Percentiles rank a stretch among this genome's conserved stretches.
Evolutionary conservation across 1,140 invertebrate genomes (phyloP).

Genomic region (Neodiprion virginianus): DNA sequence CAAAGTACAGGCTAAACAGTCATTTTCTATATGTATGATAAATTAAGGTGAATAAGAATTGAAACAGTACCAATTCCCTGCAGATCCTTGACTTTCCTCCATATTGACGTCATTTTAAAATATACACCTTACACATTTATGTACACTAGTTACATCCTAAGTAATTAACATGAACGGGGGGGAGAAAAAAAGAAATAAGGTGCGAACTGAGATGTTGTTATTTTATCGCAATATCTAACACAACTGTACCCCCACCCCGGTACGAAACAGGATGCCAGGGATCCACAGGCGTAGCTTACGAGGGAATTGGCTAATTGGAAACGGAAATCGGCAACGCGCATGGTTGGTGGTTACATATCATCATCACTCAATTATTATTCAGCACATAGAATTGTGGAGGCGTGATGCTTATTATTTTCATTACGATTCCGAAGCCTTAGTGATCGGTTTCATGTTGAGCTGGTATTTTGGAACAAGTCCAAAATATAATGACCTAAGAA

Average conservation of each 20-base stretch:
- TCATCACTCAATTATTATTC: not conserved
- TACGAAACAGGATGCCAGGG: conserved; percentile 7
- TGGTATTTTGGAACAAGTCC: not conserved
- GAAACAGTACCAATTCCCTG: conserved; percentile 39
- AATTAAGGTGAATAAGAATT: not conserved
- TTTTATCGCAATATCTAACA: conserved; percentile 34
- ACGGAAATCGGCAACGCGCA: not conserved
- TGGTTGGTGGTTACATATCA: not conserved
- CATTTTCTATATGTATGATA: not conserved
- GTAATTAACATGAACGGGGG: not conserved
- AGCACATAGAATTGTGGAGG: not conserved
- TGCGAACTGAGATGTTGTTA: conserved; percentile 27
- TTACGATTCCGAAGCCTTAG: not conserved
- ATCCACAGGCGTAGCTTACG: not conserved
- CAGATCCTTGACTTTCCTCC: conserved; percentile 42
- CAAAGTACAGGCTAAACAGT: not conserved
- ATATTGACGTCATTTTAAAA: conserved; percentile 39
- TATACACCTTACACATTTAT: conserved; percentile 29
- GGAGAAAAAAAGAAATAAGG: conserved; percentile 1
- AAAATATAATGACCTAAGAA: not conserved
- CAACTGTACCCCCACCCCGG: conserved; percentile 9
- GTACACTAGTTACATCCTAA: conserved; percentile 40
- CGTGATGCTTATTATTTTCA: not conserved
- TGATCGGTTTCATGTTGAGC: not conserved
- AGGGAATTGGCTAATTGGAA: not conserved